phyloP scores from a whole-genome alignment of 2,113 vertebrate genomes.

The Anarrhichthys ocellatus region DNA sequence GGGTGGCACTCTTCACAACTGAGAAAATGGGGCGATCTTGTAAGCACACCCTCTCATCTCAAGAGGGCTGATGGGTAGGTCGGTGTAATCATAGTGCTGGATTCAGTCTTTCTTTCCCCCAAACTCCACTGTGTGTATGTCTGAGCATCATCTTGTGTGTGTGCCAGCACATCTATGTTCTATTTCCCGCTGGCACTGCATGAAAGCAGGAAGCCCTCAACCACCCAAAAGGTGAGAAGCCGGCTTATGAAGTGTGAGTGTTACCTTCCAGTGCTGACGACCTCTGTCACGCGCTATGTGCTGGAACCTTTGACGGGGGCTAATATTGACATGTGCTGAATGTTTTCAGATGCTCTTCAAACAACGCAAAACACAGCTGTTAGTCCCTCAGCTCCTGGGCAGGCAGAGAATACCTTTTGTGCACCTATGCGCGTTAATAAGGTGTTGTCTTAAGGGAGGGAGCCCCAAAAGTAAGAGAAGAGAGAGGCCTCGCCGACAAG shows the following conservation, averaged over 20 bases:
- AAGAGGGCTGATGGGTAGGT: conserved; percentile 80
- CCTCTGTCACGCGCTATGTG: conserved; percentile 69
- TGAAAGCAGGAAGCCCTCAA: conserved; percentile 66
- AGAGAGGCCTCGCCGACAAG: conserved; percentile 39
- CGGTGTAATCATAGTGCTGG: conserved; percentile 81
- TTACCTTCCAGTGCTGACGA: conserved; percentile 68
- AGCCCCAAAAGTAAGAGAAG: conserved; percentile 25
- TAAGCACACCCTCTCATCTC: conserved; percentile 86
- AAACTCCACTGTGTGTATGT: conserved; percentile 11
- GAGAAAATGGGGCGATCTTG: conserved; percentile 83
- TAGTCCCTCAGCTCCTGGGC: conserved; percentile 56
- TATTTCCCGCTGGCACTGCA: conserved; percentile 58
- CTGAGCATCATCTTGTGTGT: conserved; percentile 4
- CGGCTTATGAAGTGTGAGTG: conserved; percentile 54
- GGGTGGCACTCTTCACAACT: conserved; percentile 79
- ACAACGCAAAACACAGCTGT: conserved; percentile 64
- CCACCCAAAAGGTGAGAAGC: conserved; percentile 56
- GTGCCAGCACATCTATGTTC: conserved; percentile 50
- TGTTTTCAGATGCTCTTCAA: conserved; percentile 72
- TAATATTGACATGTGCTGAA: conserved; percentile 69
- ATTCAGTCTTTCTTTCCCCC: conserved; percentile 60
- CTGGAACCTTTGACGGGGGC: conserved; percentile 57
- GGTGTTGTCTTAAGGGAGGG: conserved; percentile 63
- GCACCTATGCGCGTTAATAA: conserved; percentile 70
- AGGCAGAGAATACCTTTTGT: conserved; percentile 61